Percentiles rank a stretch among this genome's conserved stretches.
Conservation (phyloP, 2,113 vertebrate genomes). For the Sinosuthora webbiana region DNA sequence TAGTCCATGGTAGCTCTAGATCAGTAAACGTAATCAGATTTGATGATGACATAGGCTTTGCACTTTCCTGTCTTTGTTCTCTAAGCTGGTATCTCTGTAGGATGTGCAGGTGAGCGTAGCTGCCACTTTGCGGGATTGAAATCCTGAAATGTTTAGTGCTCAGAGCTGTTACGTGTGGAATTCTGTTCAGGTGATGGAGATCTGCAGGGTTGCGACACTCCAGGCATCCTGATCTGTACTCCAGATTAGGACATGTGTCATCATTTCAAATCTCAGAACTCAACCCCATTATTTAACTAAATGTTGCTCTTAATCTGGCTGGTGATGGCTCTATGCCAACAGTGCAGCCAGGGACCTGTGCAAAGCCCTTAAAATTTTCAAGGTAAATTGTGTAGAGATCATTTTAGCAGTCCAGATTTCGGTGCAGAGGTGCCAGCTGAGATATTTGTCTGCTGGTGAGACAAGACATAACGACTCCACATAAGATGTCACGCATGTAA, state of each 20-base stretch:
- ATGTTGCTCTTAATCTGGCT: not conserved
- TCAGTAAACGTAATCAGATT: not conserved
- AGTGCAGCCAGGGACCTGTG: not conserved
- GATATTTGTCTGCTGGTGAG: not conserved
- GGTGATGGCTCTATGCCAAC: not conserved
- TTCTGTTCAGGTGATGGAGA: not conserved
- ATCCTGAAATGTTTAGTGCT: not conserved
- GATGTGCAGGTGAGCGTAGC: not conserved
- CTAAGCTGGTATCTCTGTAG: not conserved
- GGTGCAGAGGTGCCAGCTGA: not conserved
- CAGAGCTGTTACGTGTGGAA: not conserved
- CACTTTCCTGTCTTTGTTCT: not conserved
- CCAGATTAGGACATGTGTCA: not conserved
- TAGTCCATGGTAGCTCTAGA: not conserved
- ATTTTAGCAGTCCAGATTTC: not conserved
- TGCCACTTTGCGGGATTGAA: not conserved
- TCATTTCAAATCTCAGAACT: not conserved
- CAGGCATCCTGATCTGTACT: not conserved
- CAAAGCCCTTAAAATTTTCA: not conserved
- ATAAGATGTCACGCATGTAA: not conserved
- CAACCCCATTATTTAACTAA: not conserved
- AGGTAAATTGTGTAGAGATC: not conserved
- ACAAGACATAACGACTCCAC: not conserved
- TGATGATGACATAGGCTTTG: not conserved
- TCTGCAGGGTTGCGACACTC: not conserved